Base-by-base conservation (phyloP, 2,888 invertebrate genomes). In the Drosophila barbarae region DNA sequence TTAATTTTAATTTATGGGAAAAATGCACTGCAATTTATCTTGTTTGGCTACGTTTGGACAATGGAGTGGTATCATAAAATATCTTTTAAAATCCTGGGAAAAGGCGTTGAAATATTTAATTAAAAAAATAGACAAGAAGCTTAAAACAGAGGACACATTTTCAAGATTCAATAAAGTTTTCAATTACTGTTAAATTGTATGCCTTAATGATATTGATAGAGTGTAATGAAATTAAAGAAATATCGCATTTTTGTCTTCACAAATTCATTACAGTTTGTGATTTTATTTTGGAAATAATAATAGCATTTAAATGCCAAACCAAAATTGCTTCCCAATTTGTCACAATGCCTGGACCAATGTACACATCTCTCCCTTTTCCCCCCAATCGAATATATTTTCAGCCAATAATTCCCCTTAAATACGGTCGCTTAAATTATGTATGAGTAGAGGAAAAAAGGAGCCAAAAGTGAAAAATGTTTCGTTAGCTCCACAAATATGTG, bases 381-480 rank as follows among this genome's bases (percentile, higher is more conserved):
- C 3, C 65, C 51, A 41, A 77, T 71, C 30, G 46, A 47, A 30
- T 47, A 47, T 32, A 47, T 64, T 47, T 38, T 60, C 72, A 81
- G 82, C 66, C 86, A 84, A 85, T 85, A 85, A 84, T 81, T 81
- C 79, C 78, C 60, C 63, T 74, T 84, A 84, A 79, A 85, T 81
- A 72, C 84, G 75, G 41, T 42, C 64, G 72, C 53, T 80, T 79
- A 74, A 79, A 85, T 79, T 74, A 79, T 79, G 75, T 70, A 85
- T 54, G 59, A 41, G 50, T 49, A 41, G 56, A 38, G 47, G 46
- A 23, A 28, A 18, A 18, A 53, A 38, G 60, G 57, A 81, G 56
- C 69, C 59, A 51, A 75, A 59, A 77, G 56, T 54, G 67, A 67
- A 59, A 63, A 71, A 59, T 56, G 51, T 60, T 53, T 56, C 58